Evolutionary conservation across 2,888 invertebrate genomes (phyloP), one percentile per base, ranked within the genome.

Genomic region (Dromius quadrimaculatus): DNA sequence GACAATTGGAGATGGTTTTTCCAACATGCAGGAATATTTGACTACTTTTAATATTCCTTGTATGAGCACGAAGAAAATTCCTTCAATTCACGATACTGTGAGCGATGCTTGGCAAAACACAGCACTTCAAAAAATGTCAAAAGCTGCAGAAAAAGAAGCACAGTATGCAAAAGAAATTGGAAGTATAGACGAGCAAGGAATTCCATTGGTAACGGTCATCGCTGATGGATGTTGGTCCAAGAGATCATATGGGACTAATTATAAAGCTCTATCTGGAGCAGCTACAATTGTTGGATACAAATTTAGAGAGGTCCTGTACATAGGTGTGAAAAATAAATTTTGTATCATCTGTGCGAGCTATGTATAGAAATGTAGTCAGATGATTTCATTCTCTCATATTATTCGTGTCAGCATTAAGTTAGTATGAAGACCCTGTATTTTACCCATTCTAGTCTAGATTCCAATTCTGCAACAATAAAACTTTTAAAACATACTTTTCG

Each of bases 161-260:
- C 20, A 59, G 13, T 34, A 72, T 38, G 73, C 73, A 9, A 41
- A 34, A 6, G 71, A 71, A 43, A 34, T 15, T 5, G 72, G 71
- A 9, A 59, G 71, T 36, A 61, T 74, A n/a, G 70, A 69, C 43
- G 22, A 61, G 6, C 69, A 74, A 34, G 73, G 71, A 13, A 43
- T 54, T 8, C 62, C 73, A n/a, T 20, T 72, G 6, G 57, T 72
- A 22, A 72, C 72, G 15, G 73, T 74, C 8, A 65, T 74, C 41
- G 74, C 71, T 45, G 74, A 74, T 57, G 74, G 73, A 54, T 70
- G 71, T 54, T 74, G 73, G 74, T 38, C 71, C 17, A 69, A 72
- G 36, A 47, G 73, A 13, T 71, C 72, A 20, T 72, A 74, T 45
- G 38, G 38, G 3, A 38, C 38, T 4, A 38, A 38, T n/a, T 38